Evolutionary conservation across 1,140 invertebrate species (phyloP).

Genomic region (Penaeus indicus): DNA sequence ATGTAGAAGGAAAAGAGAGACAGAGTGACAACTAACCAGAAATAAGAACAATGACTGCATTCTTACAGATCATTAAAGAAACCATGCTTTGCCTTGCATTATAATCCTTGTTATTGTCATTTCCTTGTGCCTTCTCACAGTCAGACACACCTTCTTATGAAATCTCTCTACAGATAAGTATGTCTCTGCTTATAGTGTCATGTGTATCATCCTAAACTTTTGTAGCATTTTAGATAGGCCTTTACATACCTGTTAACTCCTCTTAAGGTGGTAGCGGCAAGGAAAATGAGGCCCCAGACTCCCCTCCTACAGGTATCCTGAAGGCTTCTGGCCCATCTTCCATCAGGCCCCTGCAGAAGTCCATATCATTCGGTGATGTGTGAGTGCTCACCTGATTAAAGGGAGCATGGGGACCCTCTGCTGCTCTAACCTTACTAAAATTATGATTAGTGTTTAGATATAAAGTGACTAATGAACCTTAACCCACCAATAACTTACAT

Average conservation of each 20-base stretch:
- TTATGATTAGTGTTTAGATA: neutral
- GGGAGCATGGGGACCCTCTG: constrained; percentile 33
- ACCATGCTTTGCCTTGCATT: too few relatives aligned
- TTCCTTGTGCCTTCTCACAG: too few relatives aligned
- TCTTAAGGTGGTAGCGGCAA: constrained; percentile 49
- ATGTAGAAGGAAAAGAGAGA: too few relatives aligned
- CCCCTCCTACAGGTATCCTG: constrained; percentile 49
- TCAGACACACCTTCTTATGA: too few relatives aligned
- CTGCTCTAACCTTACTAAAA: constrained; percentile 4
- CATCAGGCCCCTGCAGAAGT: constrained; percentile 54
- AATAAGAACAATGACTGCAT: too few relatives aligned
- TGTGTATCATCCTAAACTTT: too few relatives aligned
- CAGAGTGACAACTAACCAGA: too few relatives aligned
- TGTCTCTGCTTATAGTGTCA: too few relatives aligned
- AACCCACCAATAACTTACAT: neutral
- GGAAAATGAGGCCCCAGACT: constrained; percentile 52
- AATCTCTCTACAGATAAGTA: too few relatives aligned
- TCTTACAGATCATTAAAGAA: too few relatives aligned
- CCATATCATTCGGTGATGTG: constrained; percentile 59
- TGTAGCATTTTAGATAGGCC: neutral
- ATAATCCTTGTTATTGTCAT: too few relatives aligned
- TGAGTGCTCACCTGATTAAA: constrained; percentile 44
- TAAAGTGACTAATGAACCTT: neutral
- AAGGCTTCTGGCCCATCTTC: constrained; percentile 37
- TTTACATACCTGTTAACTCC: constrained; percentile 3